These are phyloP conservation scores for Tryphoninae sp. DNA, from an alignment of 2,888 invertebrate species.

Conservation along the genomic window DNA sequence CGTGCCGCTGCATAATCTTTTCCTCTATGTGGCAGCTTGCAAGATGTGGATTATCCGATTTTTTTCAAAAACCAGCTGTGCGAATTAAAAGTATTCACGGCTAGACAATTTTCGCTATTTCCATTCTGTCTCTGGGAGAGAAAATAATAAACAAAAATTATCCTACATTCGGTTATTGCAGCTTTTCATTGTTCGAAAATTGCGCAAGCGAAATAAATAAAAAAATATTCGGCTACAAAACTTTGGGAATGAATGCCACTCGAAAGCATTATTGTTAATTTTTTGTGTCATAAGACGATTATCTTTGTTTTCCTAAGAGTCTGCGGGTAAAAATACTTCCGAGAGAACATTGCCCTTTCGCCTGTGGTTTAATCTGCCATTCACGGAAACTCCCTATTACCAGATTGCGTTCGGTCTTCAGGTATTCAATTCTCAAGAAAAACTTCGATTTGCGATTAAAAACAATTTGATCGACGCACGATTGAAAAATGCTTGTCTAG, in stretches of 20 bases:
- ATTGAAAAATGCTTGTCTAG: conserved; percentile 30
- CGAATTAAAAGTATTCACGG: conserved; percentile 1
- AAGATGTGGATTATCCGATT: conserved; percentile 18
- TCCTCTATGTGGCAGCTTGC: background rate
- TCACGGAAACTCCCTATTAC: conserved; percentile 65
- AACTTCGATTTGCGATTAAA: background rate
- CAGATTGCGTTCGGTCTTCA: conserved; percentile 61
- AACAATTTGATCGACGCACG: background rate
- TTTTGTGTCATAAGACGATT: background rate
- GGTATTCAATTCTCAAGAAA: conserved; percentile 55
- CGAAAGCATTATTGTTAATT: background rate
- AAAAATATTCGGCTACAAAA: no score
- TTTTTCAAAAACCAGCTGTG: background rate
- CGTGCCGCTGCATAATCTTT: conserved; percentile 36
- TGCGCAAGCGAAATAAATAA: no score
- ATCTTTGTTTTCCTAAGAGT: conserved; percentile 46
- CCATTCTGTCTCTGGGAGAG: no score
- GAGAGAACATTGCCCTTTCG: conserved; percentile 63
- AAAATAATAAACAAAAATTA: no score
- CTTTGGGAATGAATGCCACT: no score
- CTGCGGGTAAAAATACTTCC: conserved; percentile 57
- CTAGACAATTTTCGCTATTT: no score
- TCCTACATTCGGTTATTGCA: no score
- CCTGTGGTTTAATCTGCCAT: conserved; percentile 62
- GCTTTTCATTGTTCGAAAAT: no score